Conservation (phyloP, 1,140 invertebrate genomes). For the Heliothis subflexa region DNA sequence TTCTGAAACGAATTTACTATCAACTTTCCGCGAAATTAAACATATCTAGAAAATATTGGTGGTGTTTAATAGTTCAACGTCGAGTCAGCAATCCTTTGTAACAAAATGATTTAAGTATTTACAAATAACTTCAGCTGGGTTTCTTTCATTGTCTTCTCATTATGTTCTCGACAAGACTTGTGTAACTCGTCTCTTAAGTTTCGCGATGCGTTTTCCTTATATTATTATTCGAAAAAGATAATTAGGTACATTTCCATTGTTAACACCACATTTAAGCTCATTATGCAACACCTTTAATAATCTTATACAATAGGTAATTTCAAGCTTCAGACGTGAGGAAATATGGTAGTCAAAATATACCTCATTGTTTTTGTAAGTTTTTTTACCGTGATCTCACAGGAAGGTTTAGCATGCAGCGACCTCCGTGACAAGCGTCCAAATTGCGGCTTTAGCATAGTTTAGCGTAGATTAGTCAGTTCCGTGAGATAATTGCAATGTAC, state of each 20-base stretch:
- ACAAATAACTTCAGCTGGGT: constrained; percentile 55
- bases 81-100: constrained; percentile 55
- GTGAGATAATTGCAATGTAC: constrained; percentile 54
- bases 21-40: constrained; percentile 13
- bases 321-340: constrained; percentile 21
- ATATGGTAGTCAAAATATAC: constrained; percentile 35
- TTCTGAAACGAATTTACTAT: constrained; percentile 32
- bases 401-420: constrained; percentile 60
- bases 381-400: constrained; percentile 64
- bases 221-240: too few relatives aligned
- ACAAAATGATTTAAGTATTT: constrained; percentile 55
- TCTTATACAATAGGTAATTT: constrained; percentile 21
- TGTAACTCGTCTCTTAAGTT: background rate
- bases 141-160: constrained; percentile 53
- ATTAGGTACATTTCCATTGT: too few relatives aligned
- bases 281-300: background rate
- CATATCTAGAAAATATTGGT: constrained; percentile 33
- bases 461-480: constrained; percentile 48
- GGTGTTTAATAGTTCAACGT: constrained; percentile 48
- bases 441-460: constrained; percentile 50
- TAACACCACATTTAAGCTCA: too few relatives aligned
- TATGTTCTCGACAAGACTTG: constrained; percentile 36
- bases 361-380: constrained; percentile 53
- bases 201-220: background rate
- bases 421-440: constrained; percentile 65